phyloP scores from a whole-genome alignment of 2,888 invertebrate species.

The Drosophila fulvimacula region DNA sequence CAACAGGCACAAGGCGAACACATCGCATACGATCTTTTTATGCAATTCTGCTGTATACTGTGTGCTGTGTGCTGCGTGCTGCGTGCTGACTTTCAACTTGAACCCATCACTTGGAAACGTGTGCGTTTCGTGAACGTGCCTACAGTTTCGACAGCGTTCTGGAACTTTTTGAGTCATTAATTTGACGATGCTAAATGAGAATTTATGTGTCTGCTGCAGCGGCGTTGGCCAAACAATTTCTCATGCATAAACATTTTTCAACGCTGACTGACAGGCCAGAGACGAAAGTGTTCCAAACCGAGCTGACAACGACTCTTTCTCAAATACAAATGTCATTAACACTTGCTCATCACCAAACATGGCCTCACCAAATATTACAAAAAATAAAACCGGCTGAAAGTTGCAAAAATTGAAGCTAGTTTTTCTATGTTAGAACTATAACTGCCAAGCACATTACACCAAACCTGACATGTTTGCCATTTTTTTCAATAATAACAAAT shows the following conservation, averaged over 20 bases:
- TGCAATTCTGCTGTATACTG: conserved; percentile 28
- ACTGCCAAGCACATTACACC: conserved; percentile 19
- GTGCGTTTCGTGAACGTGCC: conserved; percentile 41
- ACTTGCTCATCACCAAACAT: conserved; percentile 53
- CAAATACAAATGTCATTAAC: conserved; percentile 73
- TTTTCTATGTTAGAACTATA: conserved; percentile 12
- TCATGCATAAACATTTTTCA: conserved; percentile 77
- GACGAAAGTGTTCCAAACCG: conserved; percentile 21
- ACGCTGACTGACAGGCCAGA: conserved; percentile 55
- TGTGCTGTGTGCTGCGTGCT: conserved; percentile 7
- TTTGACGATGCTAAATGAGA: conserved; percentile 79
- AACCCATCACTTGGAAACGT: conserved; percentile 35
- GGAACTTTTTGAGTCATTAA: conserved; percentile 72
- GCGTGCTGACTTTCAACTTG: conserved; percentile 50
- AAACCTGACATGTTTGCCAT: conserved; percentile 10
- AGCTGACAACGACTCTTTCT: conserved; percentile 48
- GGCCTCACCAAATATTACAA: conserved; percentile 59
- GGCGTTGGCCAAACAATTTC: conserved; percentile 63
- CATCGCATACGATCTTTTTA: conserved; percentile 25
- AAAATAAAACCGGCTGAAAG: conserved; percentile 27
- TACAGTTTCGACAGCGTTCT: conserved; percentile 34
- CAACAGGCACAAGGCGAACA: conserved; percentile 6
- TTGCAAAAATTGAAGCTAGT: conserved; percentile 28
- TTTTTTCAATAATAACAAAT: conserved; percentile 30
- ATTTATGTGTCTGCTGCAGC: conserved; percentile 77